phyloP scores from a whole-genome alignment of 2,797 vertebrate genomes.

The Lithobates pipiens region DNA sequence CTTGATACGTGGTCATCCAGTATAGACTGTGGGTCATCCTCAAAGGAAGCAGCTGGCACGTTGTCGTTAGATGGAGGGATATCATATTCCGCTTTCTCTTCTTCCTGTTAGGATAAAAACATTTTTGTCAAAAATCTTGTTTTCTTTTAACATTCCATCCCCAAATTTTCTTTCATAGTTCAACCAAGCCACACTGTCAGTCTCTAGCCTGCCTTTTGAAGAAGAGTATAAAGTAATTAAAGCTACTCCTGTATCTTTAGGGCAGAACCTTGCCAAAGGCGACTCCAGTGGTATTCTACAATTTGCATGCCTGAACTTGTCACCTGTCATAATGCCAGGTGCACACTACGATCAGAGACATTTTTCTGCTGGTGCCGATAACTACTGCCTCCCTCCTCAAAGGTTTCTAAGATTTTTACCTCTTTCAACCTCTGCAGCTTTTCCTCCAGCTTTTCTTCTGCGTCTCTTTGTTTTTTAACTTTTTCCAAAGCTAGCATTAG shows the following conservation, averaged over 20 bases:
- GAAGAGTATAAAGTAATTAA: conserved; percentile 33
- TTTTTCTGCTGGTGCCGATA: conserved; percentile 7
- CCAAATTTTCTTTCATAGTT: background rate
- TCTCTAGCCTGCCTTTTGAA: conserved; percentile 2
- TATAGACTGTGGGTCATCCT: conserved; percentile 59
- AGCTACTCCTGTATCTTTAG: conserved; percentile 35
- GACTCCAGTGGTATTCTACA: conserved; percentile 49
- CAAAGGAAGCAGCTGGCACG: conserved; percentile 12
- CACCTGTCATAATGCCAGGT: conserved; percentile 52
- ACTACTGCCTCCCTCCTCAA: background rate
- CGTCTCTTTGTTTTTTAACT: conserved; percentile 51
- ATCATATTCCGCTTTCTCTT: conserved; percentile 55
- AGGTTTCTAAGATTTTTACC: conserved; percentile 26
- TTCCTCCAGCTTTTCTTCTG: conserved; percentile 53
- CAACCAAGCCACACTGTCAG: background rate
- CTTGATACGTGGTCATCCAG: conserved; percentile 60
- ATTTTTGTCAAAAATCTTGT: background rate
- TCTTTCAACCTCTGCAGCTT: conserved; percentile 50
- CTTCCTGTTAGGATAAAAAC: conserved; percentile 33
- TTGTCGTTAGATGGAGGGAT: conserved; percentile 24
- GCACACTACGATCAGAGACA: conserved; percentile 20
- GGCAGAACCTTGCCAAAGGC: conserved; percentile 50
- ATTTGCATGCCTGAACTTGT: conserved; percentile 43
- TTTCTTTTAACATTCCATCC: background rate
- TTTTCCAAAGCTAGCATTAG: conserved; percentile 43